Evolutionary conservation across 2,888 invertebrate species (phyloP).

Genomic region (Willowsia nigromaculata): DNA sequence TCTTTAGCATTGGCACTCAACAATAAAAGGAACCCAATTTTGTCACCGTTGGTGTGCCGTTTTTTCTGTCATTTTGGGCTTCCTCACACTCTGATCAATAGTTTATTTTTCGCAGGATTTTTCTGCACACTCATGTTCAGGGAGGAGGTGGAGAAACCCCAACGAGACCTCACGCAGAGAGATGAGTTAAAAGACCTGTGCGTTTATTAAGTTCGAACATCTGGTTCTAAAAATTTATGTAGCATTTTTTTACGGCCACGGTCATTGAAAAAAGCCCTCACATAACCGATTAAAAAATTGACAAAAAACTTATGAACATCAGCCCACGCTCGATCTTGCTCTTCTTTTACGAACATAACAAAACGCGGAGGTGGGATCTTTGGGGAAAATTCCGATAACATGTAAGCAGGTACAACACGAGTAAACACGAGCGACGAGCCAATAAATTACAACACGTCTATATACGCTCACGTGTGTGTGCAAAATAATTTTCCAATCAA

Average conservation of each 20-base stretch:
- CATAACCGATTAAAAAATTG: conserved; percentile 28
- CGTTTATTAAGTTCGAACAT: background rate
- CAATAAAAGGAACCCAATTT: conserved; percentile 49
- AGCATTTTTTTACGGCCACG: conserved; percentile 28
- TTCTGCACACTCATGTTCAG: conserved; percentile 41
- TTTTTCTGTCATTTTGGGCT: conserved; percentile 46
- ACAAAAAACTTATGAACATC: conserved; percentile 22
- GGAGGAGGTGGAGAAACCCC: conserved; percentile 61
- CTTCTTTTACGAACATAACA: conserved; percentile 28
- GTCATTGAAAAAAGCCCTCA: conserved; percentile 17
- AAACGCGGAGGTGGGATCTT: conserved; percentile 17
- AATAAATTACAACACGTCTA: conserved; percentile 23
- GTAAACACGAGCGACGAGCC: conserved; percentile 12
- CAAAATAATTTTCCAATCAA: conserved; percentile 20
- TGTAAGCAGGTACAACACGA: background rate
- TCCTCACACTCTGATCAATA: no score
- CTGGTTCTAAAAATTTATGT: background rate
- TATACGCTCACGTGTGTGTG: conserved; percentile 24
- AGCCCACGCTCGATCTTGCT: conserved; percentile 52
- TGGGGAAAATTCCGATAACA: conserved; percentile 54
- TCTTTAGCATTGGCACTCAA: conserved; percentile 36
- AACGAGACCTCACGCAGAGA: conserved; percentile 43
- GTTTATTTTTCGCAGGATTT: background rate
- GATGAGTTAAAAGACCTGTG: conserved; percentile 40
- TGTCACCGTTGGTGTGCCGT: background rate